phyloP scores from a whole-genome alignment of 1,140 invertebrate species.

The Asobara japonica region DNA sequence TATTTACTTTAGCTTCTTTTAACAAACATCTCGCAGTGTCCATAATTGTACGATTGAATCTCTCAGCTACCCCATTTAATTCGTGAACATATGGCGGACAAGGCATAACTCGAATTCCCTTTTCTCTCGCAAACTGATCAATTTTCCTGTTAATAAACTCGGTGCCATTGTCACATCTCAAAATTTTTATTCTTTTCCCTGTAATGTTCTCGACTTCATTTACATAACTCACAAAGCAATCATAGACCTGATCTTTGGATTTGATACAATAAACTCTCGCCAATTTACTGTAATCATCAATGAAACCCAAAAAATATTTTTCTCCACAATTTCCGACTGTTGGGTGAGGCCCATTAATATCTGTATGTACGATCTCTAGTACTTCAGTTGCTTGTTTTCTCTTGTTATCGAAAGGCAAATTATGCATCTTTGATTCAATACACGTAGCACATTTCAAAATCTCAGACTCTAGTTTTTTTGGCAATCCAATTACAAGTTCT shows the following conservation, averaged over 20 bases:
- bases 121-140: conserved; percentile 30
- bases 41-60: conserved; percentile 33
- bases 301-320: conserved; percentile 38
- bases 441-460: conserved; percentile 29
- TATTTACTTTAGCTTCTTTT: conserved; percentile 30
- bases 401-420: conserved; percentile 36
- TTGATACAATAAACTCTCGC: conserved; percentile 34
- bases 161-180: conserved; percentile 41
- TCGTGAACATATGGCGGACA: conserved; percentile 36
- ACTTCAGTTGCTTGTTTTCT: conserved; percentile 27
- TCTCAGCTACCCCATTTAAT: conserved; percentile 34
- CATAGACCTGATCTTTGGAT: conserved; percentile 31
- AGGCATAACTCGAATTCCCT: conserved; percentile 35
- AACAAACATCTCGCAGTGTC: conserved; percentile 39
- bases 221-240: conserved; percentile 35
- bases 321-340: conserved; percentile 19
- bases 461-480: conserved; percentile 28
- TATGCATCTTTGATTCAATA: conserved; percentile 37
- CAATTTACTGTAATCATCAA: conserved; percentile 39
- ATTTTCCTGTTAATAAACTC: conserved; percentile 41
- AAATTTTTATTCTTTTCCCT: conserved; percentile 33
- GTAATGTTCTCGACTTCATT: conserved; percentile 40
- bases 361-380: conserved; percentile 32
- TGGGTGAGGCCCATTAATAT: conserved; percentile 30
- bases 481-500: conserved; percentile 23